Conservation (phyloP, 2,113 vertebrate genomes). For the Laticauda colubrina region DNA sequence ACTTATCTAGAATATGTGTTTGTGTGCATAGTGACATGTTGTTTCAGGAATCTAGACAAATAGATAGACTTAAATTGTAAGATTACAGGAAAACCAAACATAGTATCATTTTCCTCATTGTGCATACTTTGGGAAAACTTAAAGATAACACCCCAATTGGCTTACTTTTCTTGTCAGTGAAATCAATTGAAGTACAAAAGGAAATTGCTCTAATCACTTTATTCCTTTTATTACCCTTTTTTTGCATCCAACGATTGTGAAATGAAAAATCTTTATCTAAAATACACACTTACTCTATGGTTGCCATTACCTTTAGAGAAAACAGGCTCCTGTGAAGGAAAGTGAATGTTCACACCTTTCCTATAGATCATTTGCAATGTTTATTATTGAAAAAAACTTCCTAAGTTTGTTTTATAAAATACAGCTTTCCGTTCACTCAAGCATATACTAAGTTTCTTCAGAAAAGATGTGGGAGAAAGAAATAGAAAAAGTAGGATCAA, state of each 20-base stretch:
- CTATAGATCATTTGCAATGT: neutral
- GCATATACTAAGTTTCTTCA: neutral
- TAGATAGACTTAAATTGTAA: neutral
- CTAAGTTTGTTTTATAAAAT: neutral
- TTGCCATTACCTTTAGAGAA: neutral
- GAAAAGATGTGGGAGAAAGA: neutral
- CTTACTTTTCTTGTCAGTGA: neutral
- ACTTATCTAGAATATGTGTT: neutral
- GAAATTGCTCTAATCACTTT: neutral
- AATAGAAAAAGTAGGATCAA: neutral
- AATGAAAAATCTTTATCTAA: neutral
- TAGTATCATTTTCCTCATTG: neutral
- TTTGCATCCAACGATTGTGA: neutral
- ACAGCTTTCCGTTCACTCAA: neutral
- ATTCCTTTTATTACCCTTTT: neutral
- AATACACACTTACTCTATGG: neutral
- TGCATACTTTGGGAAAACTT: neutral
- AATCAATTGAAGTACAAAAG: neutral
- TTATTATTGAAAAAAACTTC: too few relatives aligned
- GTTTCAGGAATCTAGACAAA: neutral
- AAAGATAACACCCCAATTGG: neutral
- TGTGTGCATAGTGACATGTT: neutral
- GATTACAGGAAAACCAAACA: neutral
- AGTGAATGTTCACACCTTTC: neutral
- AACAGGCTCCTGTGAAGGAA: neutral